Base-by-base conservation (phyloP, 2,797 vertebrate species). In the Tadarida brasiliensis region DNA sequence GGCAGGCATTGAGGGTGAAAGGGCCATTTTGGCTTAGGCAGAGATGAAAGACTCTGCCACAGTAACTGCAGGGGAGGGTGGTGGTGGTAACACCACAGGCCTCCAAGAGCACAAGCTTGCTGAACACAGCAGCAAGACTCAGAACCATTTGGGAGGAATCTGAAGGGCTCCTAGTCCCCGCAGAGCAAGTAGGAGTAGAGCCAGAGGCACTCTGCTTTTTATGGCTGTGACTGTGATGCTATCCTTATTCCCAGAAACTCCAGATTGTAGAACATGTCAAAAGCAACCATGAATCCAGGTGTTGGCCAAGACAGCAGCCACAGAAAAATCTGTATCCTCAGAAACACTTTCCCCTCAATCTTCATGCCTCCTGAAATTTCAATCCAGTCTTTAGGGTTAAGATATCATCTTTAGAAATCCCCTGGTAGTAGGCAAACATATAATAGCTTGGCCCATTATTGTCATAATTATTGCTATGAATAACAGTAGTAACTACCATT, bases 81-180 rank as follows among this genome's bases (percentile, higher is more conserved):
- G 8, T 14, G 28, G 26, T n/a, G 20, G 71, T 68, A 82, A 88
- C 0, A 5, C 57, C 59, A 76, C 30, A 94, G 74, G 67, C 71
- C 10, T 1, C 74, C 30, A 35, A 89, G 59, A 80, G 5, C 28
- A 86, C 7, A 47, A 91, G 78, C 47, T 47, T 61, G n/a, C 89
- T 84, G 74, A 95, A 93, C 65, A 71, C 47, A 49, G 85, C 30
- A 19, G 88, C 88, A 85, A 95, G 54, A 47, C 78, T 94, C 20
- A 33, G 73, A 96, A 94, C 33, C 91, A 94, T 86, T 86, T 92
- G 91, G 82, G 56, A 95, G 73, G 57, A 91, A 80, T 82, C 61
- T 5, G 44, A 94, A 88, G 92, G 94, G 56, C 39, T 92, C 57
- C 22, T 56, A 5, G 20, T 91, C 59, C 74, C 91, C 24, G 26